Conservation (phyloP, 2,888 invertebrate genomes). For the Diarsia rubi region DNA sequence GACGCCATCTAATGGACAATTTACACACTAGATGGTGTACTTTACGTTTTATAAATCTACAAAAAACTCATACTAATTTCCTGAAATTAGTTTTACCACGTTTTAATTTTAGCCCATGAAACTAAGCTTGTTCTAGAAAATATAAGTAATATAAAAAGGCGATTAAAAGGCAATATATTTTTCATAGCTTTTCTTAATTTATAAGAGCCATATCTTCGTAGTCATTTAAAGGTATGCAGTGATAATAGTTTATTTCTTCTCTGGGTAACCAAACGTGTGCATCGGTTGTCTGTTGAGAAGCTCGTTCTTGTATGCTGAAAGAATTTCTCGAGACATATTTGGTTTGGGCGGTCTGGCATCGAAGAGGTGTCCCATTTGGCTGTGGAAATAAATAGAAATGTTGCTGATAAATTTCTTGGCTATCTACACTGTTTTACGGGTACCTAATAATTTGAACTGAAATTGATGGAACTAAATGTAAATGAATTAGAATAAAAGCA, state of each 20-base stretch:
- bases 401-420: slow-evolving; percentile 1
- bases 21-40: slow-evolving; percentile 23
- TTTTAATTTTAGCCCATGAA: slow-evolving; percentile 1
- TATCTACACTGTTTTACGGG: background rate
- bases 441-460: background rate
- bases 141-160: background rate
- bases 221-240: slow-evolving; percentile 25
- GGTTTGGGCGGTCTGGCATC: slow-evolving; percentile 87
- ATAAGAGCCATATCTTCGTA: slow-evolving; percentile 56
- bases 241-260: slow-evolving; percentile 79
- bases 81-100: background rate
- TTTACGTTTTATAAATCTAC: background rate
- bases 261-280: slow-evolving; percentile 80
- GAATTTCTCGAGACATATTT: slow-evolving; percentile 85
- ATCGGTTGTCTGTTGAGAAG: slow-evolving; percentile 83
- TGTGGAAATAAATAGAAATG: slow-evolving; percentile 59
- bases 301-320: slow-evolving; percentile 89
- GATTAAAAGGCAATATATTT: slow-evolving; percentile 24
- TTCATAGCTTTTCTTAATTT: slow-evolving; percentile 16
- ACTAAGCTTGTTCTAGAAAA: slow-evolving; percentile 14
- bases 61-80: background rate
- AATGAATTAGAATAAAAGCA: slow-evolving; percentile 46
- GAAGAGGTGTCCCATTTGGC: slow-evolving; percentile 89
- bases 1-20: slow-evolving; percentile 2
- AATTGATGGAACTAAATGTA: slow-evolving; percentile 22